Conservation (phyloP, 1,140 invertebrate species). For the Drosophila trapezifrons region DNA sequence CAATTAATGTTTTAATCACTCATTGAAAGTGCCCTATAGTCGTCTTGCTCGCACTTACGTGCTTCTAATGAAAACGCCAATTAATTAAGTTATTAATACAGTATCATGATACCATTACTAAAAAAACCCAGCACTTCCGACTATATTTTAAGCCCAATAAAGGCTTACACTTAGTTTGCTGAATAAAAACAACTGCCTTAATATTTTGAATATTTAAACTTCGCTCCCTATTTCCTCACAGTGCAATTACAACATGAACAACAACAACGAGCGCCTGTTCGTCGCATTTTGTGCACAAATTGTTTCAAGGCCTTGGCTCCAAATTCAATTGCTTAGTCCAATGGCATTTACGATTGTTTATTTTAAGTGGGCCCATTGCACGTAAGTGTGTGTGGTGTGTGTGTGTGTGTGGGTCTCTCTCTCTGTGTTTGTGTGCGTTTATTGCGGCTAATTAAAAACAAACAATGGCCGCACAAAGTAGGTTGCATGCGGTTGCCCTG, state of each 20-base stretch:
- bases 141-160: no score
- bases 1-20: no score
- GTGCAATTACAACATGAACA: conserved; percentile 7
- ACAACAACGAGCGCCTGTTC: neutral
- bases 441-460: conserved; percentile 83
- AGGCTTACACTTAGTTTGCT: neutral
- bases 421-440: conserved; percentile 65
- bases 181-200: no score
- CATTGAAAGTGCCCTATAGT: no score
- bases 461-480: conserved; percentile 77
- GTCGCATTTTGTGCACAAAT: conserved; percentile 58
- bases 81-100: no score
- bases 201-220: neutral
- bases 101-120: no score
- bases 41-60: no score
- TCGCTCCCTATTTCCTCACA: neutral
- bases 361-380: conserved; percentile 69
- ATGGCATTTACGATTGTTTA: conserved; percentile 80
- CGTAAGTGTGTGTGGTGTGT: conserved; percentile 46
- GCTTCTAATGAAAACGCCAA: no score
- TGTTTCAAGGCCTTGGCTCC: conserved; percentile 74
- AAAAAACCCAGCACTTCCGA: no score
- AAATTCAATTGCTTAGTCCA: conserved; percentile 80
- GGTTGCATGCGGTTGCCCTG: conserved; percentile 66
- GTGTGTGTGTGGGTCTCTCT: conserved; percentile 32